Evolutionary conservation across 2,797 vertebrate species (phyloP), one percentile per base, ranked within the genome.

Genomic region (Thunnus albacares): DNA sequence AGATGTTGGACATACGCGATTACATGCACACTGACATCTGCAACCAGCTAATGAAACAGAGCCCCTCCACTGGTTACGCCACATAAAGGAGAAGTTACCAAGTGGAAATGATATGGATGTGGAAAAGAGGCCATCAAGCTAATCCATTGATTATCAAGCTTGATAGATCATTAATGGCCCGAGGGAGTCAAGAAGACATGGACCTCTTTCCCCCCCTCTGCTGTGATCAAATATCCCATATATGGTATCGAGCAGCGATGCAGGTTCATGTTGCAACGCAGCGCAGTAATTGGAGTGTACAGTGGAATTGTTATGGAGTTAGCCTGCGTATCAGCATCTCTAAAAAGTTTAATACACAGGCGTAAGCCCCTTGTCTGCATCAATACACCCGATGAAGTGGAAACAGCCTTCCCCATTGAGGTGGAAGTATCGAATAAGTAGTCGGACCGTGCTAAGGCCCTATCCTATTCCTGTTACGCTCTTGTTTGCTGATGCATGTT

Each of bases 401-500:
- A 92, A 92, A 87, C 73, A 63, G 77, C 52, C 86, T 75, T 81
- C 75, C 75, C 77, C 71, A 81, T 90, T 84, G 88, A 92, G 84
- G 81, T 91, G 85, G 89, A 90, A 87, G 90, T 89, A 93, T 92
- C 53, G 47, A 84, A 85, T 90, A 89, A 87, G 89, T 90, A 81
- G 75, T 52, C 18, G 53, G 70, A 9, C 82, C 75, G 28, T 38
- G 71, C 83, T 35, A 12, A 52, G 77, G 72, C 78, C 90, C 15
- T 87, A 84, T 93, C 92, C 78, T 80, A 38, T 93, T 93, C 84
- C 92, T 87, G 87, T 83, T 90, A 74, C 57, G 35, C 85, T 87
- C 82, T 87, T 92, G 92, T 93, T 94, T 91, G 89, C 92, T 86
- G 92, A 84, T 92, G 93, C 89, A 84, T 94, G 94, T 93, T 93